Base-by-base conservation (phyloP, 2,797 vertebrate genomes). In the Sebastes reedi region DNA sequence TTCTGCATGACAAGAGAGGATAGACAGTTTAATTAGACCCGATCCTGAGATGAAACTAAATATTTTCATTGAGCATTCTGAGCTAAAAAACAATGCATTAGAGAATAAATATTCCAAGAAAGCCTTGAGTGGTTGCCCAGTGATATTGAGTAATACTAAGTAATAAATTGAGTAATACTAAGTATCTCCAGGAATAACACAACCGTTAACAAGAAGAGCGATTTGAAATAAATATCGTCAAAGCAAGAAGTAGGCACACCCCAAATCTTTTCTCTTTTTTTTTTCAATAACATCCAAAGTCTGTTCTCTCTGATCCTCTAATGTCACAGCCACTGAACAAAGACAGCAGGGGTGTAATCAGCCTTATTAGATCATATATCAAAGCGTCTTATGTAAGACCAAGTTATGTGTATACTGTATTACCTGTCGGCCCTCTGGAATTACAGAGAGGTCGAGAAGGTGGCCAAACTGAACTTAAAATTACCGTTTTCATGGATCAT, bases 101-200 rank as follows among this genome's bases (percentile, higher is more conserved):
- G 55, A 24, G 54, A 32, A 82, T 68, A 72, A n/a, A 65, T 66
- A 70, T 82, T 85, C 84, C 52, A 58, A 79, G 72, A 74, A 86
- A 85, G 34, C 50, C 25, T 73, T 88, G 74, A 83, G 36, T 34
- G 29, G 30, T 34, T 86, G 72, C 86, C 81, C 70, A 80, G 85
- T 66, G 52, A 71, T 81, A 52, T 73, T 90, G 83, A 84, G 83
- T 81, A 84, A 90, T 54, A 67, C 61, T 18, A 11, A 72, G 30
- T 66, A 61, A 52, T 52, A n/a, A 9, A 59, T 73, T 90, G 82
- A 84, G 83, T 81, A 85, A 90, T 54, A 65, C 65, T n/a, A 9
- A 75, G 27, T 66, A 61, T 65, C 89, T 87, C 87, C 80, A 73
- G 75, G 82, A 89, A 89, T 60, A 87, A 60, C 30, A 67, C 29